These are phyloP conservation scores for Drosophila setosimentum DNA, from an alignment of 2,888 invertebrate species.

Conservation along the genomic window DNA sequence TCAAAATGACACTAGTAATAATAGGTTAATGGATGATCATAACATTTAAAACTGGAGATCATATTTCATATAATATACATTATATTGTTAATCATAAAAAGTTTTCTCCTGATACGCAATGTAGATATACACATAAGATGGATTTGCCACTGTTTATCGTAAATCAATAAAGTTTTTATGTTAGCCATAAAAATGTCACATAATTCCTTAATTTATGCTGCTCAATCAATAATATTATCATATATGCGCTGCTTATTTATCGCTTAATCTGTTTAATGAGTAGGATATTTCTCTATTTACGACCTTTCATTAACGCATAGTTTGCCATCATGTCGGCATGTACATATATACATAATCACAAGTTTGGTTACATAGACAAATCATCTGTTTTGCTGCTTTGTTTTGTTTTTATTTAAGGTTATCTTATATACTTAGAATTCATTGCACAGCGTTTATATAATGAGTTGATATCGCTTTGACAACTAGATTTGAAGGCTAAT, in stretches of 20 bases:
- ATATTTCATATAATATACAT: not conserved
- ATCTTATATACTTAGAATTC: not conserved
- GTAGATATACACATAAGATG: not conserved
- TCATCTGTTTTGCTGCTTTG: constrained; percentile 2
- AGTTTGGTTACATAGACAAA: constrained; percentile 40
- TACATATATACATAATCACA: constrained; percentile 15
- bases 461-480: constrained; percentile 14
- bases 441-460: not conserved
- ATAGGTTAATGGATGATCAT: constrained; percentile 1
- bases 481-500: constrained; percentile 16
- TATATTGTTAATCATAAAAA: constrained; percentile 1
- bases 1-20: not conserved
- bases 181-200: constrained; percentile 64
- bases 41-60: constrained; percentile 1
- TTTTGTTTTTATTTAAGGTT: not conserved
- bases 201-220: constrained; percentile 53
- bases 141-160: constrained; percentile 6
- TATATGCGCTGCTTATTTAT: constrained; percentile 52
- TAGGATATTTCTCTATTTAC: constrained; percentile 53
- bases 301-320: constrained; percentile 41
- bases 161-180: constrained; percentile 63
- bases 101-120: not conserved
- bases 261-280: constrained; percentile 64
- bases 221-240: constrained; percentile 43
- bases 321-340: constrained; percentile 17